These are phyloP conservation scores for Bombylius discolor DNA, from an alignment of 2,888 invertebrate species.

Conservation along the genomic window DNA sequence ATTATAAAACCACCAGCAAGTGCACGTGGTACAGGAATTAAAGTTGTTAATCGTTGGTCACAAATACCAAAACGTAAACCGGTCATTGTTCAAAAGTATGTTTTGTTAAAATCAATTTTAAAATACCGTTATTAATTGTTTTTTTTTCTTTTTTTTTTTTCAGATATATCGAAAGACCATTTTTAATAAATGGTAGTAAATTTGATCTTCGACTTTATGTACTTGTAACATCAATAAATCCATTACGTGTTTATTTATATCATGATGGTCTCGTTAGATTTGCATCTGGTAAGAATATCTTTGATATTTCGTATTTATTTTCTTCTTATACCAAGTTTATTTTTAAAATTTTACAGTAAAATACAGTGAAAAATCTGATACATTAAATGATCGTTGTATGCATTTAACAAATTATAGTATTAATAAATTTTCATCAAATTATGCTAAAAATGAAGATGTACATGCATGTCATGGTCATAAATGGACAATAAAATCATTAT, in stretches of 20 bases:
- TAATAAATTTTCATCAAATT: constrained; percentile 73
- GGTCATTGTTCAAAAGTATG: constrained; percentile 71
- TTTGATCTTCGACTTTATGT: constrained; percentile 96
- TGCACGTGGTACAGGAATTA: constrained; percentile 91
- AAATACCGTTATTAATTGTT: neutral
- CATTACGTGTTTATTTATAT: constrained; percentile 83
- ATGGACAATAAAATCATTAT: constrained; percentile 63
- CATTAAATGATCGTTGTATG: constrained; percentile 76
- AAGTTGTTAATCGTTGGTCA: constrained; percentile 84
- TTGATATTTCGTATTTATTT: neutral
- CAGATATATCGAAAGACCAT: constrained; percentile 66
- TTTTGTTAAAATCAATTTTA: neutral
- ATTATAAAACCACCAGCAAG: constrained; percentile 97
- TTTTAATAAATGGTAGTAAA: constrained; percentile 86
- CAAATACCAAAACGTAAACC: constrained; percentile 87
- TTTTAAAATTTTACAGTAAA: constrained; percentile 44
- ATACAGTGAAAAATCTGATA: constrained; percentile 65
- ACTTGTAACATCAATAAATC: constrained; percentile 87
- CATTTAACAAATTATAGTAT: constrained; percentile 88
- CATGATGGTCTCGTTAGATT: constrained; percentile 93
- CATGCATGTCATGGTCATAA: constrained; percentile 88
- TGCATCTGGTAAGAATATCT: constrained; percentile 59
- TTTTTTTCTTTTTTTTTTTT: neutral
- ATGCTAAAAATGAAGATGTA: constrained; percentile 81
- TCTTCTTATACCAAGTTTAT: neutral